These are phyloP conservation scores for Chrysolina haemoptera DNA, from an alignment of 2,888 invertebrate genomes.

Conservation along the genomic window DNA sequence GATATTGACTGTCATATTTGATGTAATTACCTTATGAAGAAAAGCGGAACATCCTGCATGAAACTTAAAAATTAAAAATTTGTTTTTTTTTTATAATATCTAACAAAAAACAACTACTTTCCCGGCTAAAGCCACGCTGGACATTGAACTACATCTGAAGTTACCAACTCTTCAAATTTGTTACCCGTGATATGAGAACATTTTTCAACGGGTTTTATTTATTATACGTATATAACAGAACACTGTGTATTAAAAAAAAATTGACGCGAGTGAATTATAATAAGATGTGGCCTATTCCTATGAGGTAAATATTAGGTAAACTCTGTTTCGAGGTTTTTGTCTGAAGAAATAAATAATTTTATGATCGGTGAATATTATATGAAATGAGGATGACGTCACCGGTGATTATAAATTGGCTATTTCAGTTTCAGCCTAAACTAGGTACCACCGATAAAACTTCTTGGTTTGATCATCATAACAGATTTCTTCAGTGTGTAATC, in stretches of 20 bases:
- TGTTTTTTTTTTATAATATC: too few relatives aligned
- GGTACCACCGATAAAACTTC: conserved; percentile 72
- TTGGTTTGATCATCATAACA: conserved; percentile 93
- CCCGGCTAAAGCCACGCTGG: too few relatives aligned
- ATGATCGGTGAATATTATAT: conserved; percentile 36
- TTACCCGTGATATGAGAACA: neutral
- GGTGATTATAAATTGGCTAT: conserved; percentile 64
- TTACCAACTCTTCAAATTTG: neutral
- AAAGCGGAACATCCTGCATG: too few relatives aligned
- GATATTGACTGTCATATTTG: too few relatives aligned
- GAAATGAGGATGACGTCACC: conserved; percentile 47
- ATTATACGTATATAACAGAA: too few relatives aligned
- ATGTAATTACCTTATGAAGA: too few relatives aligned
- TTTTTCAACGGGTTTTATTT: too few relatives aligned
- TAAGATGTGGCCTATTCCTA: conserved; percentile 40
- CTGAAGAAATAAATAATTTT: conserved; percentile 26
- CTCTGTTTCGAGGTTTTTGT: conserved; percentile 16
- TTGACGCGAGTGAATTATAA: neutral
- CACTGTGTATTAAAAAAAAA: neutral
- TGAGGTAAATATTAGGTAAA: conserved; percentile 45
- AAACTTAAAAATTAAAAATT: too few relatives aligned
- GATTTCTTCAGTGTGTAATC: conserved; percentile 92
- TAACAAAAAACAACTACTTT: too few relatives aligned
- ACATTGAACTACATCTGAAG: too few relatives aligned
- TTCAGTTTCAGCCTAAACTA: conserved; percentile 49